phyloP scores from a whole-genome alignment of 1,140 invertebrate species.

The Bombyx mori region ASM3026992v2 NC_085119.1:13892001-13892500 shows the following conservation, averaged over 20 bases:
- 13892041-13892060: constrained; percentile 66
- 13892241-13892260: constrained; percentile 56
- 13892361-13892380: constrained; percentile 45
- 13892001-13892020: background rate
- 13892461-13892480: too few species aligned
- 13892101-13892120: constrained; percentile 65
- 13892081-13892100: constrained; percentile 70
- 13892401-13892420: too few species aligned
- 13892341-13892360: constrained; percentile 67
- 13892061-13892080: constrained; percentile 64
- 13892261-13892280: constrained; percentile 63
- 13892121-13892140: constrained; percentile 67
- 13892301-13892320: constrained; percentile 66
- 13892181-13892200: constrained; percentile 48
- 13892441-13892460: too few species aligned
- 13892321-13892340: constrained; percentile 65
- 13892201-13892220: constrained; percentile 30
- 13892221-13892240: constrained; percentile 18
- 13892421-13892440: too few species aligned
- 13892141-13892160: constrained; percentile 66
- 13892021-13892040: constrained; percentile 56
- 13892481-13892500: too few species aligned
- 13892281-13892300: constrained; percentile 62
- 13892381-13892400: too few species aligned
- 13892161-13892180: constrained; percentile 62